Base-by-base conservation (phyloP, 2,888 invertebrate species). In the Eupithecia exiguata region DNA sequence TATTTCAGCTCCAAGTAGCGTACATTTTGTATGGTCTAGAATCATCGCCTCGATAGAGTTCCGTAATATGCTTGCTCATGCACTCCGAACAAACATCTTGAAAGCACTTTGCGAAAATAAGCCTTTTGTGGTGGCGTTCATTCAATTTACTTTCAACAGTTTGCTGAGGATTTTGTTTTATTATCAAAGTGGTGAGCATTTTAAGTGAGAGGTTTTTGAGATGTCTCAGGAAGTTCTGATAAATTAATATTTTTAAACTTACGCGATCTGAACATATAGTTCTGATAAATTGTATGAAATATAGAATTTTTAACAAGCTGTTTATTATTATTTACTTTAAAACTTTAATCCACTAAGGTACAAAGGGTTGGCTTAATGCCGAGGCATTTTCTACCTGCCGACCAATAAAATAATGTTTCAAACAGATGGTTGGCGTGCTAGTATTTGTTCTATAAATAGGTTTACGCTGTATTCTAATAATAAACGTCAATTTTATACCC, bases 11-110 rank as follows among this genome's bases (percentile, higher is more conserved):
- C 49, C 30, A 58, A 69, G 68, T 69, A 58, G 53, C 63, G 76
- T 79, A 79, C 76, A 79, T 79, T 79, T 78, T 78, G 75, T 75
- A 79, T 78, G 78, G 71, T 63, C 67, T 78, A 25, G 72, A 78
- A 75, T 78, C 78, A 75, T 75, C 76, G 75, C 70, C 77, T 77
- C 78, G 74, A 77, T 77, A 69, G 74, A 75, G 74, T 62, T 72
- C 76, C 72, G 69, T 71, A 75, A 75, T 69, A 72, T 73, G 71
- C 72, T 71, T 71, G 72, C 58, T 72, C 74, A 58, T 69, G 71
- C 74, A 76, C 74, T 76, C 66, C 63, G 67, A 74, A 74, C 72
- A 74, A 74, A 77, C 74, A 77, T 75, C 73, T 77, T 69, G 46
- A 70, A 77, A 72, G 73, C 73, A 71, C 69, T 73, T 76, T 73